Evolutionary conservation across 2,797 vertebrate genomes (phyloP).

Genomic region (Acrossocheilus fasciatus): DNA sequence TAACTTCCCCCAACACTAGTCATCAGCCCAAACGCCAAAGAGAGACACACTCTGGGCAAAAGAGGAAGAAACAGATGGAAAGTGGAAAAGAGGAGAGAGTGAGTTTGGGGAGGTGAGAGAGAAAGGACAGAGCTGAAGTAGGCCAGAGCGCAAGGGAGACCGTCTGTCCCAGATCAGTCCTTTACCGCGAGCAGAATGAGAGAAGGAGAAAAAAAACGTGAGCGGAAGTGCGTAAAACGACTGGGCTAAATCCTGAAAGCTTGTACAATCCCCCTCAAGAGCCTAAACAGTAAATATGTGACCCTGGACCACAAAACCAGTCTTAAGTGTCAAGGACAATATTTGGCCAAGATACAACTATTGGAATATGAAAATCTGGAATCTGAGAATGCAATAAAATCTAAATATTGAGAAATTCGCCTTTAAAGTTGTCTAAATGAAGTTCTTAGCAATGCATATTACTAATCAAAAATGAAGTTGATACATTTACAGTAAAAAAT

Average conservation of each 20-base stretch:
- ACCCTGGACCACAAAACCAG: no score
- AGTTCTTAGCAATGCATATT: no score
- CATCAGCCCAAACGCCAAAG: not conserved
- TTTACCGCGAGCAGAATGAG: constrained; percentile 68
- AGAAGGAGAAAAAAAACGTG: constrained; percentile 39
- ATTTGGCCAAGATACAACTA: no score
- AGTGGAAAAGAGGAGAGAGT: not conserved
- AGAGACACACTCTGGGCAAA: constrained; percentile 4
- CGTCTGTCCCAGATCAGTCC: constrained; percentile 81
- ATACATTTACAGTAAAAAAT: no score
- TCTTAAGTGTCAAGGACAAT: no score
- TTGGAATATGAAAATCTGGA: no score
- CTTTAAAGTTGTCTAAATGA: no score
- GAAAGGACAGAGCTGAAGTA: constrained; percentile 70
- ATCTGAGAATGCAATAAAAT: no score
- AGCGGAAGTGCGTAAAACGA: constrained; percentile 47
- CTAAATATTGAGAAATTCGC: no score
- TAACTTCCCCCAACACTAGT: not conserved
- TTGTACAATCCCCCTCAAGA: constrained; percentile 67
- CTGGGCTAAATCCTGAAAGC: constrained; percentile 72
- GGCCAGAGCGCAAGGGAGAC: constrained; percentile 82
- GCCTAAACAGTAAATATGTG: constrained; percentile 64
- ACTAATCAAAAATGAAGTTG: no score
- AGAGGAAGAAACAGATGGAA: constrained; percentile 32
- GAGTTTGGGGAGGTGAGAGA: constrained; percentile 12